Evolutionary conservation across 2,113 vertebrate species (phyloP).

Genomic region (Candoia aspera): DNA sequence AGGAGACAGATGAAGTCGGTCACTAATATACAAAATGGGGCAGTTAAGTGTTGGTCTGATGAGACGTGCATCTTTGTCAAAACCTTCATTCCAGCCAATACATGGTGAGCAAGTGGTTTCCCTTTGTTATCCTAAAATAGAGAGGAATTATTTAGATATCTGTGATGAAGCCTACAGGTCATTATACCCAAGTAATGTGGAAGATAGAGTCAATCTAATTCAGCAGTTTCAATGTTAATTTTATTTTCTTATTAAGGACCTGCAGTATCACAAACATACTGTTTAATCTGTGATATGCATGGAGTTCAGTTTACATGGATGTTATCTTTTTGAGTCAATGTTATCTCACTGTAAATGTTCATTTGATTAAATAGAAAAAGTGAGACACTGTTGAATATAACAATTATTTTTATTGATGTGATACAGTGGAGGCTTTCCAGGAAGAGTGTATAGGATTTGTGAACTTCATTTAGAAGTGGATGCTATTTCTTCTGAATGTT

Average conservation of each 20-base stretch:
- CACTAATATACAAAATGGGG: no score
- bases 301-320: neutral
- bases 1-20: no score
- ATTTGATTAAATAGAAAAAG: neutral
- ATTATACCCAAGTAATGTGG: conserved; percentile 58
- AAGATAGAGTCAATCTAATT: conserved; percentile 59
- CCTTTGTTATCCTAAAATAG: conserved; percentile 67
- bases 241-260: conserved; percentile 54
- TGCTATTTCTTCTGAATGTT: no score
- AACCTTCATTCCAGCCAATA: conserved; percentile 64
- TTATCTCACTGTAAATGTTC: neutral
- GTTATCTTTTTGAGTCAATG: no score
- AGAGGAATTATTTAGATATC: conserved; percentile 59
- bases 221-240: conserved; percentile 46
- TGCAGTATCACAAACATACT: neutral
- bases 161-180: conserved; percentile 60
- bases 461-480: no score
- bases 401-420: no score
- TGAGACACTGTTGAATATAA: neutral
- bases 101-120: conserved; percentile 67
- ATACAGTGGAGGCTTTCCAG: no score
- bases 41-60: neutral
- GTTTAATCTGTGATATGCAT: neutral
- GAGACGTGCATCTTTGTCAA: conserved; percentile 32
- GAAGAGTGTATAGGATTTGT: no score